These are phyloP conservation scores for Entomobrya multifasciata DNA, from an alignment of 2,888 invertebrate species.

Conservation along the genomic window DNA sequence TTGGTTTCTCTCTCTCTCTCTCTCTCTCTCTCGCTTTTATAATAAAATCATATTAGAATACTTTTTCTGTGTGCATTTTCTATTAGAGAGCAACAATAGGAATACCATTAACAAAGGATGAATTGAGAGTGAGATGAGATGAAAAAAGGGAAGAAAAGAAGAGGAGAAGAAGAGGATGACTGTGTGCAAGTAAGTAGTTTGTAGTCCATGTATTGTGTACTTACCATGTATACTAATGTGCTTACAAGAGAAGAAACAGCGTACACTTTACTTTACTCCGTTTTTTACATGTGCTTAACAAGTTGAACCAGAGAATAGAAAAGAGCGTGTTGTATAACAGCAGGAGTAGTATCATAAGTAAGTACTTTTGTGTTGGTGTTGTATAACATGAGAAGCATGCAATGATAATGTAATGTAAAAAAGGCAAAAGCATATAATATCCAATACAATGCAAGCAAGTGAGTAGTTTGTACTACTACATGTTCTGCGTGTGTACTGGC, in stretches of 20 bases:
- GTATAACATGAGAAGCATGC: slow-evolving; percentile 62
- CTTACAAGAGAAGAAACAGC: slow-evolving; percentile 65
- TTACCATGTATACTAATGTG: slow-evolving; percentile 73
- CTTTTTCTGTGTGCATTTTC: not conserved
- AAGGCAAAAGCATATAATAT: slow-evolving; percentile 58
- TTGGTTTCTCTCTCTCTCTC: not conserved
- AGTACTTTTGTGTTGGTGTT: slow-evolving; percentile 34
- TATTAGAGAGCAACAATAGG: slow-evolving; percentile 25
- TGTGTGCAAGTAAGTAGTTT: slow-evolving; percentile 62
- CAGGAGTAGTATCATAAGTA: slow-evolving; percentile 25
- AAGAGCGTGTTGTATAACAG: slow-evolving; percentile 3
- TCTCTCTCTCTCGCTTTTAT: slow-evolving; percentile 38
- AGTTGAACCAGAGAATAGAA: slow-evolving; percentile 48
- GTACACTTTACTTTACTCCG: slow-evolving; percentile 68
- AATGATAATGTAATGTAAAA: slow-evolving; percentile 51
- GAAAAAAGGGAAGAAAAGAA: slow-evolving; percentile 12
- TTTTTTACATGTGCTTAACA: slow-evolving; percentile 73
- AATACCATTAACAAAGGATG: slow-evolving; percentile 33
- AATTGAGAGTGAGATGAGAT: slow-evolving; percentile 29
- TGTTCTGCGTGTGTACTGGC: no score
- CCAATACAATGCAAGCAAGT: slow-evolving; percentile 58
- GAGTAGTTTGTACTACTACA: slow-evolving; percentile 56
- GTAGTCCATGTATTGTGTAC: slow-evolving; percentile 68
- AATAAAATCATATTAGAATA: slow-evolving; percentile 28
- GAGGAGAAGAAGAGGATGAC: not conserved